Conservation (phyloP, 2,113 vertebrate genomes). For the Microcebus tavaratra region DNA sequence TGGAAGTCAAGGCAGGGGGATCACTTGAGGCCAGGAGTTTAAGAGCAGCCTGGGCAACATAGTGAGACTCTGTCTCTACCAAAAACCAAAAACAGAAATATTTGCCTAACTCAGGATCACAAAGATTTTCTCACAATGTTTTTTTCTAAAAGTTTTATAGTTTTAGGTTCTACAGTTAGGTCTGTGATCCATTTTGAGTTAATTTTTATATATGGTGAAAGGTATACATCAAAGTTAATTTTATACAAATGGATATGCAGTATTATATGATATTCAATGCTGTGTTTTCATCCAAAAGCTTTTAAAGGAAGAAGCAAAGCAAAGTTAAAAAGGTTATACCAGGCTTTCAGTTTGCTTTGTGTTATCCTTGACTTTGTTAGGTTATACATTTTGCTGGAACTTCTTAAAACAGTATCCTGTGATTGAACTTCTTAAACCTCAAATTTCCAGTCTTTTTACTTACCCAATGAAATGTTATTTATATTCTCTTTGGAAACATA, state of each 20-base stretch:
- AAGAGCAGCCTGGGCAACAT: too few relatives aligned
- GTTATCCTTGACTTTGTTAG: slow-evolving; percentile 49
- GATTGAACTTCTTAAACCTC: slow-evolving; percentile 71
- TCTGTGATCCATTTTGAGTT: not conserved
- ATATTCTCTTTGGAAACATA: slow-evolving; percentile 81
- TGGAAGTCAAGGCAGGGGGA: too few relatives aligned
- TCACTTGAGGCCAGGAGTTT: too few relatives aligned
- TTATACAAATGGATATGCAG: not conserved
- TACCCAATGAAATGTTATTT: slow-evolving; percentile 81
- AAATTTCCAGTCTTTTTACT: slow-evolving; percentile 60
- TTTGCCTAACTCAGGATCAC: not conserved
- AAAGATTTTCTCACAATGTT: not conserved
- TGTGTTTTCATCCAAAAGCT: not conserved
- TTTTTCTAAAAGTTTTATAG: not conserved
- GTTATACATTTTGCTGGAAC: slow-evolving; percentile 62
- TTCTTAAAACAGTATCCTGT: slow-evolving; percentile 71
- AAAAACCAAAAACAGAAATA: not conserved
- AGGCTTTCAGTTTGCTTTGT: slow-evolving; percentile 33
- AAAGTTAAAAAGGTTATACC: slow-evolving; percentile 25
- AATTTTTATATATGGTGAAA: not conserved
- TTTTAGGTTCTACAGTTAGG: not conserved
- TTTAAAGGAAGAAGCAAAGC: not conserved
- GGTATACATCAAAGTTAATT: not conserved
- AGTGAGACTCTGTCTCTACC: too few relatives aligned
- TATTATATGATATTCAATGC: not conserved